A percentile compares a stretch with the other conserved stretches of the same genome.
Conservation (phyloP, 2,113 vertebrate genomes). For the Telmatochromis sp. region DNA sequence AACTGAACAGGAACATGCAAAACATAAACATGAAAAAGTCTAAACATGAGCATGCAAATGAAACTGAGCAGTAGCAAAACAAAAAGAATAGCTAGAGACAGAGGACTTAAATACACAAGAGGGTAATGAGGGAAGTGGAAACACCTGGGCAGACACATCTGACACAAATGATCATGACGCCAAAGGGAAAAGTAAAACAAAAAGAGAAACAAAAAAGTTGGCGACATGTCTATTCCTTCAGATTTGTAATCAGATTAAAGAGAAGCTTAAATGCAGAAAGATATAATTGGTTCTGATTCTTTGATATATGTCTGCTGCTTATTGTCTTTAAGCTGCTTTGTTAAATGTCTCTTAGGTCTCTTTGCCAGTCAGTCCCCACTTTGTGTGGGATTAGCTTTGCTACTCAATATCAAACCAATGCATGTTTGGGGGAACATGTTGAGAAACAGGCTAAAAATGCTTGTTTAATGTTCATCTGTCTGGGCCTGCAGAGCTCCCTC, state of each 20-base stretch:
- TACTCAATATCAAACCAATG: neutral
- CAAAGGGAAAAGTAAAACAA: neutral
- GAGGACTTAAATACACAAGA: too few relatives aligned
- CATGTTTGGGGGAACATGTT: constrained; percentile 11
- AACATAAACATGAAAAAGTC: neutral
- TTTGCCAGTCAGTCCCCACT: neutral
- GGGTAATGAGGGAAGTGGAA: too few relatives aligned
- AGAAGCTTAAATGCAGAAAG: neutral
- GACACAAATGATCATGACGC: fast-evolving
- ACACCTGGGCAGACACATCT: too few relatives aligned
- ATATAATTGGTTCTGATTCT: neutral
- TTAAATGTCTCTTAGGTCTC: neutral
- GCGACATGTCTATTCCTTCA: neutral
- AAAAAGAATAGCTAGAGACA: fast-evolving
- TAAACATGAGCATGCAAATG: neutral
- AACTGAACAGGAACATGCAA: neutral
- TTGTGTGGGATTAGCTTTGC: neutral
- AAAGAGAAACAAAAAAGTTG: neutral
- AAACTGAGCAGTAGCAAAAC: neutral
- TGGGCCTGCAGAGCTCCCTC: neutral
- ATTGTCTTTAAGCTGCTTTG: neutral
- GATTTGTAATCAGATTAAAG: neutral
- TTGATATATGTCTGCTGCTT: neutral
- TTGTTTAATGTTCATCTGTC: constrained; percentile 6
- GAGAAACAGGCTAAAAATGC: neutral